These are phyloP conservation scores for Hiodon alosoides DNA, from an alignment of 2,113 vertebrate species.

Conservation along the genomic window DNA sequence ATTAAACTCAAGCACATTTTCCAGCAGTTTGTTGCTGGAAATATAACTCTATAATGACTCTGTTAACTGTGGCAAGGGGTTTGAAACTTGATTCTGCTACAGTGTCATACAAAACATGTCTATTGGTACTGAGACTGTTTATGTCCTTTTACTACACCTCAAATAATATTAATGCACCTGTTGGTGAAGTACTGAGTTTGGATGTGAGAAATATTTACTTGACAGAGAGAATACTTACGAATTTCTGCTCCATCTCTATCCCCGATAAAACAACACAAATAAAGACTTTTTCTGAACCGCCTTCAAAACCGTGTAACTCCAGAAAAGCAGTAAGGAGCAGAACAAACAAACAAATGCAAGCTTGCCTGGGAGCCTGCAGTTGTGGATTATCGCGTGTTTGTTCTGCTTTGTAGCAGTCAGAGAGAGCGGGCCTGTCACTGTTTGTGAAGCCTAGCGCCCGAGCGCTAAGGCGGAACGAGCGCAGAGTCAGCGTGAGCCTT, in stretches of 20 bases:
- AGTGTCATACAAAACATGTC: not conserved
- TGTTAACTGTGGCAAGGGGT: constrained; percentile 45
- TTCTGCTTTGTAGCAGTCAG: constrained; percentile 20
- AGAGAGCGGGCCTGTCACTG: not conserved
- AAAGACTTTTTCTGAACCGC: not conserved
- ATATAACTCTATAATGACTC: constrained; percentile 55
- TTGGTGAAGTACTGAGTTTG: not conserved
- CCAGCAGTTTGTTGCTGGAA: constrained; percentile 1
- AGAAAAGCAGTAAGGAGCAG: constrained; percentile 8
- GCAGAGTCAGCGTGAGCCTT: constrained; percentile 57
- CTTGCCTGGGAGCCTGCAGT: constrained; percentile 17
- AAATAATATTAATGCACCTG: not conserved
- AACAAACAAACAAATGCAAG: constrained; percentile 22
- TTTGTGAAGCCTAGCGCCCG: not conserved
- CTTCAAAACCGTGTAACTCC: constrained; percentile 14
- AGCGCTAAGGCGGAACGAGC: constrained; percentile 45
- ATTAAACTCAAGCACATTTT: constrained; percentile 32
- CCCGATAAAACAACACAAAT: constrained; percentile 6
- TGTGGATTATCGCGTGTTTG: constrained; percentile 19
- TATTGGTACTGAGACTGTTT: not conserved
- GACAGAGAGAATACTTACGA: constrained; percentile 3
- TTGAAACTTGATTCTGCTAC: constrained; percentile 37
- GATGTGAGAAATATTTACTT: constrained; percentile 4
- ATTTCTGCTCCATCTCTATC: not conserved
- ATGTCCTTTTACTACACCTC: not conserved